Evolutionary conservation across 2,888 invertebrate genomes (phyloP).

Genomic region (Archips xylosteana): DNA sequence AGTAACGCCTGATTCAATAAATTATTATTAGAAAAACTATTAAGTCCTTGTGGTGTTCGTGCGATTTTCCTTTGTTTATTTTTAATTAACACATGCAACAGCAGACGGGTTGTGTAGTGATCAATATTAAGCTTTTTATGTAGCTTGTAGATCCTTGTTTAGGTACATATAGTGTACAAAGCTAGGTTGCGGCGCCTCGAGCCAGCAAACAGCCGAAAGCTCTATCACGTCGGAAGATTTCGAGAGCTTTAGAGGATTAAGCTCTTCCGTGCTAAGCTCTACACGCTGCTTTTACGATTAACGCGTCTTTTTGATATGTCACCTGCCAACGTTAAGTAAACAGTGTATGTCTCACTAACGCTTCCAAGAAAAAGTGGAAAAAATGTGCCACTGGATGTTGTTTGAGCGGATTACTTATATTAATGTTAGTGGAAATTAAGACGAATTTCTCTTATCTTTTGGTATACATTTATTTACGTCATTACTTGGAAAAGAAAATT

Average conservation of each 20-base stretch:
- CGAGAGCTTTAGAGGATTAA: slow-evolving; percentile 73
- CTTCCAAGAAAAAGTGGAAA: slow-evolving; percentile 30
- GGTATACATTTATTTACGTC: background rate
- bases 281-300: slow-evolving; percentile 61
- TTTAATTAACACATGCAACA: background rate
- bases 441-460: background rate
- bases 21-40: background rate
- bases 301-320: slow-evolving; percentile 46
- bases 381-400: slow-evolving; percentile 16
- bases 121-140: slow-evolving; percentile 19
- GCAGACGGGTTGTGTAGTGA: background rate
- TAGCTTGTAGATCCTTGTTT: slow-evolving; percentile 12
- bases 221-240: slow-evolving; percentile 65
- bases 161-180: slow-evolving; percentile 17
- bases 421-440: background rate
- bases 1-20: no score
- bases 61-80: background rate
- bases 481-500: background rate
- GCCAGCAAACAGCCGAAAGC: slow-evolving; percentile 58
- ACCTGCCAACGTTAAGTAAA: slow-evolving; percentile 29
- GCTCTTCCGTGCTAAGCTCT: slow-evolving; percentile 59
- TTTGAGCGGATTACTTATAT: slow-evolving; percentile 14
- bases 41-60: background rate
- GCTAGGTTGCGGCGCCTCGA: slow-evolving; percentile 53
- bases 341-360: slow-evolving; percentile 21